Evolutionary conservation across 2,797 vertebrate genomes (phyloP), one percentile per base, ranked within the genome.

Genomic region (Ctenopoma kingsleyae): DNA sequence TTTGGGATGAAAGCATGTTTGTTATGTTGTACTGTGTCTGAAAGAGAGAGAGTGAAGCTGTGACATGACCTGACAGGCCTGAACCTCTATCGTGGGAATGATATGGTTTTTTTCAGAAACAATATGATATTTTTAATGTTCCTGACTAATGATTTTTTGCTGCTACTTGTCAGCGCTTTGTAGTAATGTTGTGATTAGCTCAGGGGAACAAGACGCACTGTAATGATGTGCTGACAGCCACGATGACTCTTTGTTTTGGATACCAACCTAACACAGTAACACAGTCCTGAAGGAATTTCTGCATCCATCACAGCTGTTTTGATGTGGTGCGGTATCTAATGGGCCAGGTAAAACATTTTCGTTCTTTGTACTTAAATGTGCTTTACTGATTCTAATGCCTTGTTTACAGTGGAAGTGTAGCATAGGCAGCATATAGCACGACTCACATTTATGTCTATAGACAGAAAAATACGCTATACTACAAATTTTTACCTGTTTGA

Each of bases 41-140:
- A 66, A 55, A 61, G 59, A 69, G 27, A 30, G 13, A 47, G 64
- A 70, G 63, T 6, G 10, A 44, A 67, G 65, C 54, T 63, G 67
- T 56, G 55, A 88, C 91, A 32, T 51, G 87, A 82, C 56, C 55
- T 8, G 70, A 90, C 91, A 81, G 23, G 88, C 61, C 67, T 12
- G 52, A 65, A 60, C 68, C 27, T 82, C 58, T 49, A 8, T 55
- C 64, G 30, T 75, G 53, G 50, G 49, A 57, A 47, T 32, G 51
- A 65, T n/a, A n/a, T n/a, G n/a, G n/a, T n/a, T n/a, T n/a, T n/a
- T n/a, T n/a, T n/a, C 59, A 83, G 74, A 75, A 23, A 6, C 8
- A 48, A 63, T 65, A 25, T 25, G 23, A 25, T 25, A 2, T 30
- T 30, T 84, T 67, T 52, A 54, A 36, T 36, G 2, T 61, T 61